Conservation (phyloP, 2,113 vertebrate genomes). For the Cichladusa arquata region DNA sequence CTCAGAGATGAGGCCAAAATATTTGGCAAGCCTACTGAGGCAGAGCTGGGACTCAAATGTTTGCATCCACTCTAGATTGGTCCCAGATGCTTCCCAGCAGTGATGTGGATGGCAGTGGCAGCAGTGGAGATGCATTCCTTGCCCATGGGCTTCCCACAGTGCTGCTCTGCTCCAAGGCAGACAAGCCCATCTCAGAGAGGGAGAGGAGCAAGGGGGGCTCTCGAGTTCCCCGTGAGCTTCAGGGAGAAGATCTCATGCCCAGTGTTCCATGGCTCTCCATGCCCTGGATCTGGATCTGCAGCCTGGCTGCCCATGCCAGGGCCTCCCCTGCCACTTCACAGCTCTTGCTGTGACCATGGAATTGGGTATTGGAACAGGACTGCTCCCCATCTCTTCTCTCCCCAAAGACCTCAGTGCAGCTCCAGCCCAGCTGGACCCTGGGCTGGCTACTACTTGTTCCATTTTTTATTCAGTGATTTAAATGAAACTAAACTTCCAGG, state of each 20-base stretch:
- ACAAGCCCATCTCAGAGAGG: fast-evolving
- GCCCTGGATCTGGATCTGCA: background rate
- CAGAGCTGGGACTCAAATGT: background rate
- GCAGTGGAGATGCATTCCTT: background rate
- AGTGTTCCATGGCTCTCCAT: background rate
- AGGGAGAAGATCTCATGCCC: background rate
- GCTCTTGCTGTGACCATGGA: fast-evolving
- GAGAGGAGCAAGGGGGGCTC: background rate
- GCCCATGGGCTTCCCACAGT: background rate
- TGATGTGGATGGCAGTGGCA: background rate
- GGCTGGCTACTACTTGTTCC: background rate
- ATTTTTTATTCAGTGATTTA: background rate
- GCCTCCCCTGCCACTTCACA: background rate
- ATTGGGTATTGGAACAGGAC: background rate
- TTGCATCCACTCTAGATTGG: background rate
- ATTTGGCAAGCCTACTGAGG: background rate
- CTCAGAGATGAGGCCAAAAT: background rate
- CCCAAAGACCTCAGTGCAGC: background rate
- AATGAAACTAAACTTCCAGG: background rate
- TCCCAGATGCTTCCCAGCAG: background rate
- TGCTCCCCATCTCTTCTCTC: background rate
- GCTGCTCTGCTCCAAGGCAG: background rate
- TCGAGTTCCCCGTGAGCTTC: fast-evolving
- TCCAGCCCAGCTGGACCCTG: background rate
- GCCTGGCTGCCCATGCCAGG: background rate